Evolutionary conservation across 2,797 vertebrate genomes (phyloP).

Genomic region (Uromys caudimaculatus): DNA sequence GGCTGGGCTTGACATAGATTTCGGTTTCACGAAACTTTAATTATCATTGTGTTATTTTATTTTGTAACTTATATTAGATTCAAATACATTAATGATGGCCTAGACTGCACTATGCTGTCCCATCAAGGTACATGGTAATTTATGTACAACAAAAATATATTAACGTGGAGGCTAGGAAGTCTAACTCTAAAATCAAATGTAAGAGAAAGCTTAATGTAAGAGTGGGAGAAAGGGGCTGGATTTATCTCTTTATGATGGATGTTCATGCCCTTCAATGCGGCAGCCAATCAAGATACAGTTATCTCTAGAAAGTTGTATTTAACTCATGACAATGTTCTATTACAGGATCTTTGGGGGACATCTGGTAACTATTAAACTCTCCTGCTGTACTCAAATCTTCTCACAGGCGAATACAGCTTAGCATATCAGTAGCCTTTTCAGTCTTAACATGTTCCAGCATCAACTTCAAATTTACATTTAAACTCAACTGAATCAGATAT

Average conservation of each 20-base stretch:
- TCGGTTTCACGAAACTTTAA: background rate
- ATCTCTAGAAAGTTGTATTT: background rate
- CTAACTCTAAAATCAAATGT: background rate
- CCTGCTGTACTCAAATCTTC: background rate
- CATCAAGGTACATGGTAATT: background rate
- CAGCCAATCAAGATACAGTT: too few relatives aligned
- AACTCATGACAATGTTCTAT: background rate
- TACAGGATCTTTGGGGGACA: background rate
- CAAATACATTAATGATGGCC: background rate
- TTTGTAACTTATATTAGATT: background rate
- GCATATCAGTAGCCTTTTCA: background rate
- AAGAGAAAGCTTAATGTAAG: accelerated
- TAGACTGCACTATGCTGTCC: background rate
- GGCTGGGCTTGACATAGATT: background rate
- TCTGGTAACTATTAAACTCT: too few relatives aligned
- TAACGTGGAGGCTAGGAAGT: background rate
- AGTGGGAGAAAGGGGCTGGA: too few relatives aligned
- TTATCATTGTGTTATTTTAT: background rate
- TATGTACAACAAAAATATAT: background rate
- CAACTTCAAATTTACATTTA: background rate
- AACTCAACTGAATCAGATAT: background rate
- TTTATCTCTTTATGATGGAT: background rate
- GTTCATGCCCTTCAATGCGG: background rate
- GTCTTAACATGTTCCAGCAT: background rate
- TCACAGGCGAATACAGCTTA: background rate